Evolutionary conservation across 1,140 invertebrate genomes (phyloP).

Genomic region (Rhynchophorus ferrugineus): DNA sequence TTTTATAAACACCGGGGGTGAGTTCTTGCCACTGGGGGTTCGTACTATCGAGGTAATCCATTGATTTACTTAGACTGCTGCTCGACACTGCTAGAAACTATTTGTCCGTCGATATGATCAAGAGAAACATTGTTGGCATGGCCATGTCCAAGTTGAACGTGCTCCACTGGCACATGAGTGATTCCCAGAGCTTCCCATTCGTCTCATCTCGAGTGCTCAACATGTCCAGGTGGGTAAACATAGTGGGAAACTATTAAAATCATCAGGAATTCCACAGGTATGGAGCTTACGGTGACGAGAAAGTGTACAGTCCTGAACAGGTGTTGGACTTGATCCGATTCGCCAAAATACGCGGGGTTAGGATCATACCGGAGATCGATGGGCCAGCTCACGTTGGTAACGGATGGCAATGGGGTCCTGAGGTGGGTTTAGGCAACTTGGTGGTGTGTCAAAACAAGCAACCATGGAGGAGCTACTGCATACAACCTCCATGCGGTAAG

Average conservation of each 20-base stretch:
- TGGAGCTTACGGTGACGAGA: slow-evolving; percentile 58
- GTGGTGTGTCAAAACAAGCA: slow-evolving; percentile 65
- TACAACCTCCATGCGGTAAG: slow-evolving; percentile 71
- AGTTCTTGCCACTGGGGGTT: neutral
- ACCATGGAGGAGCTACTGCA: slow-evolving; percentile 66
- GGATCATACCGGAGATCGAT: slow-evolving; percentile 75
- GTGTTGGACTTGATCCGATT: slow-evolving; percentile 63
- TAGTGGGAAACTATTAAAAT: no score
- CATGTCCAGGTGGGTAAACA: slow-evolving; percentile 58
- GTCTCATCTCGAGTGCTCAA: slow-evolving; percentile 64
- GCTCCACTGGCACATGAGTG: slow-evolving; percentile 80
- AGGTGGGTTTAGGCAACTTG: slow-evolving; percentile 58
- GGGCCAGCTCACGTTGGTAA: slow-evolving; percentile 77
- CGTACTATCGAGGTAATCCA: neutral
- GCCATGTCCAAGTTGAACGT: slow-evolving; percentile 75
- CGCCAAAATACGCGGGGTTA: slow-evolving; percentile 62
- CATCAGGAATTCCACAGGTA: no score
- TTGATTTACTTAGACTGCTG: slow-evolving; percentile 40
- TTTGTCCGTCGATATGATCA: slow-evolving; percentile 55
- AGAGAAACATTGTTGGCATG: slow-evolving; percentile 71
- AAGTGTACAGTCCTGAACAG: slow-evolving; percentile 65
- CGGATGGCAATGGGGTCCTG: slow-evolving; percentile 71
- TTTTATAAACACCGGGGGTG: neutral
- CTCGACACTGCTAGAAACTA: slow-evolving; percentile 73
- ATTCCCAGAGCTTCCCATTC: slow-evolving; percentile 78